Conservation (phyloP, 2,888 invertebrate genomes). For the Glyphotaelius pellucidus region DNA sequence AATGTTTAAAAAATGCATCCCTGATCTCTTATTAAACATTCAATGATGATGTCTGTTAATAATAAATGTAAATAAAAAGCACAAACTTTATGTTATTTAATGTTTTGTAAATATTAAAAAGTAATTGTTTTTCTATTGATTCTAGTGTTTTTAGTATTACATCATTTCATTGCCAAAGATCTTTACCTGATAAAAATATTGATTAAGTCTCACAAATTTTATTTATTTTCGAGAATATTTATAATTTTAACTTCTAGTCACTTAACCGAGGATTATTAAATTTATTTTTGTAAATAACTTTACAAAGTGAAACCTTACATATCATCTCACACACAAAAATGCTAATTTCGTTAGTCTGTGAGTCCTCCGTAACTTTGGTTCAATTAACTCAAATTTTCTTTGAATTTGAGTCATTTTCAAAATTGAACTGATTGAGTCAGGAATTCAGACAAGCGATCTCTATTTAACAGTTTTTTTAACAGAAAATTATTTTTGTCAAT, state of each 20-base stretch:
- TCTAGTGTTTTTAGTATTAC: neutral
- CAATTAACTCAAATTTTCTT: too few species aligned
- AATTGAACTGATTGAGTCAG: too few species aligned
- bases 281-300: slow-evolving; percentile 31
- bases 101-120: neutral
- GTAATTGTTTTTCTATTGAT: neutral
- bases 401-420: too few species aligned
- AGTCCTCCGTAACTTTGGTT: too few species aligned
- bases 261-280: slow-evolving; percentile 16
- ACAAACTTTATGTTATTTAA: neutral
- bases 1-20: neutral
- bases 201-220: slow-evolving; percentile 7
- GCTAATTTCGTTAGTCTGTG: too few species aligned
- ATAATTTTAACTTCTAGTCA: slow-evolving; percentile 40
- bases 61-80: neutral
- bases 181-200: slow-evolving; percentile 32
- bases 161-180: slow-evolving; percentile 26
- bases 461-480: too few species aligned
- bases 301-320: slow-evolving; percentile 8
- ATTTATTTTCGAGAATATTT: neutral
- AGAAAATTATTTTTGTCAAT: too few species aligned
- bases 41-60: slow-evolving; percentile 1
- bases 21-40: neutral
- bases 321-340: neutral
- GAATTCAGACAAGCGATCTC: too few species aligned